These are phyloP conservation scores for Eulimnadia texana DNA, from an alignment of 1,140 invertebrate genomes.

Conservation along the genomic window DNA sequence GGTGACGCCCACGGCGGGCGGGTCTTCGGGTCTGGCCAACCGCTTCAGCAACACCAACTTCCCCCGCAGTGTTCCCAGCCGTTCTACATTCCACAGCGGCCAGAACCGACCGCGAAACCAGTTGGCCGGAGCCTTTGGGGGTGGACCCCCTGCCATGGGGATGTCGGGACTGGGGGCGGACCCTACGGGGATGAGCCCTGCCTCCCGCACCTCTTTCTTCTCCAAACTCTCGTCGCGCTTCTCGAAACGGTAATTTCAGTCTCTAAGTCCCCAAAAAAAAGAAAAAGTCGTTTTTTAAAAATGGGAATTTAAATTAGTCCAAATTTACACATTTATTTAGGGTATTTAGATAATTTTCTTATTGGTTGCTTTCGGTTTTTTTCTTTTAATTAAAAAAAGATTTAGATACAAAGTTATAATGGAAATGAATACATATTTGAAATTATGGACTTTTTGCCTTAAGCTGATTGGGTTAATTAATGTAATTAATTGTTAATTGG, in stretches of 20 bases:
- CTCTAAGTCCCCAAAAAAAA: no score
- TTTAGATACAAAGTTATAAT: no score
- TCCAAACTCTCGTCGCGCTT: constrained; percentile 95
- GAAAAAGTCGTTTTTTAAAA: no score
- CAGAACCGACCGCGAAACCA: constrained; percentile 40
- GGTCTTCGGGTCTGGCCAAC: not conserved
- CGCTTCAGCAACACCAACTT: constrained; percentile 40
- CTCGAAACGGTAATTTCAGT: constrained; percentile 69
- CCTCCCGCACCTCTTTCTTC: constrained; percentile 73
- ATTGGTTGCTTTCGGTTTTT: not conserved
- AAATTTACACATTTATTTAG: no score
- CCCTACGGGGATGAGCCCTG: constrained; percentile 45
- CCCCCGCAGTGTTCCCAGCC: constrained; percentile 77
- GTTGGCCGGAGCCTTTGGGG: constrained; percentile 13
- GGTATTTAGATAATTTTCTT: not conserved
- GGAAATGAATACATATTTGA: no score
- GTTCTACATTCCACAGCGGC: constrained; percentile 93
- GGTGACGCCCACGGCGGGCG: constrained; percentile 4
- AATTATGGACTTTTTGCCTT: no score
- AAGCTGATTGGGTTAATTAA: no score
- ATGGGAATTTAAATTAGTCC: no score
- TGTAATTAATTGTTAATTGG: no score
- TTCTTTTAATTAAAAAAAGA: not conserved
- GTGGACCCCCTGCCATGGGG: no score
- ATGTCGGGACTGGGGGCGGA: constrained; percentile 32